Evolutionary conservation across 2,888 invertebrate genomes (phyloP), one percentile per base, ranked within the genome.

Genomic region (Thalpophila matura): DNA sequence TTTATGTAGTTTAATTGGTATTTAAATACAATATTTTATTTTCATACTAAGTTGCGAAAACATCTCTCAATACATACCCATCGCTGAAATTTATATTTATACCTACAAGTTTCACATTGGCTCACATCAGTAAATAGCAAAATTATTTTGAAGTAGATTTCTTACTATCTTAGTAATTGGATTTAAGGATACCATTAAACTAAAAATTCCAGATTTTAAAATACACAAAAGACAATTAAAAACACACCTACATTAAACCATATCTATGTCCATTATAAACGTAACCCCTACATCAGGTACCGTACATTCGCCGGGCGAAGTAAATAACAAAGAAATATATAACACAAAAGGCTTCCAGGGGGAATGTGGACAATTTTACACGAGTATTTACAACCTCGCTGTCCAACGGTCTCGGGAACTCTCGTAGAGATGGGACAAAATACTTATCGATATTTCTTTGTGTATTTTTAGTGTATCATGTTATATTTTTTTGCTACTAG

Each of bases 281-380:
- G 59, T 71, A 71, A 73, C 61, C 66, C 62, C 77, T 79, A 82
- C 67, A 68, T 66, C 80, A 80, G 83, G 83, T 81, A 84, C 75
- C 79, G 75, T 74, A 67, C 63, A 75, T 68, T 71, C 72, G 63
- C 67, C 67, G 70, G 81, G 78, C 83, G 84, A 88, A 89, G 91
- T 92, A 92, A 88, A 92, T 92, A 93, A 94, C 94, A 94, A 94
- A 94, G 93, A 94, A 93, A 92, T 94, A 93, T 90, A 91, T 92
- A 93, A 90, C 93, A 94, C 72, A 72, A 72, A 94, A 93, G 85
- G 86, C 85, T 81, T 72, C 80, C 87, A 89, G 90, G 87, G 92
- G 91, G 92, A 93, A 91, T 93, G 94, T 95, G 94, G 95, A 94
- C 94, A 94, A 94, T 94, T 95, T 94, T 95, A 94, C 94, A 95